Conservation (phyloP, 2,888 invertebrate species). For the Acrobasis repandana region DNA sequence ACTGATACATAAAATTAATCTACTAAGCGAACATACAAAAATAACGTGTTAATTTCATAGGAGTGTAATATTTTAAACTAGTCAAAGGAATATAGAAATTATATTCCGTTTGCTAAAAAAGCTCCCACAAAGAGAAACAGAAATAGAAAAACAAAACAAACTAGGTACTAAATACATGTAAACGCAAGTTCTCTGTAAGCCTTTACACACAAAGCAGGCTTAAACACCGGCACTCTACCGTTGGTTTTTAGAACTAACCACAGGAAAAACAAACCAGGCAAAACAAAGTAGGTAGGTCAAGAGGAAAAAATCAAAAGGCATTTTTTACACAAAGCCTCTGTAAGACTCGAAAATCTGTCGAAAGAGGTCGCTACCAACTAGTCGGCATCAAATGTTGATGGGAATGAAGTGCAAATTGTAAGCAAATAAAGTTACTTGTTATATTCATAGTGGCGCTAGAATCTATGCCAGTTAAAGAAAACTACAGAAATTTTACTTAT, state of each 20-base stretch:
- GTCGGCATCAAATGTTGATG: background rate
- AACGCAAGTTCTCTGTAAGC: no score
- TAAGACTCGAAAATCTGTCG: background rate
- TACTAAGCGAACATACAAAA: no score
- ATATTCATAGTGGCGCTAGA: background rate
- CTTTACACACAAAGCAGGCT: background rate
- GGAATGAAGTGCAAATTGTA: background rate
- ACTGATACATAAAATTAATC: no score
- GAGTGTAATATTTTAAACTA: no score
- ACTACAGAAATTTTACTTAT: background rate
- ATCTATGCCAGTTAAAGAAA: background rate
- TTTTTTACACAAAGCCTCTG: background rate
- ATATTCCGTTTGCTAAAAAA: background rate
- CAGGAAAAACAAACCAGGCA: background rate
- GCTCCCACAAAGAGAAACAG: background rate
- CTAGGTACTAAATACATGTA: background rate
- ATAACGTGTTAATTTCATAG: no score
- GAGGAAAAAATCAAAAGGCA: background rate
- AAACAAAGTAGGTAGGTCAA: background rate
- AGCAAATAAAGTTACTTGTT: background rate
- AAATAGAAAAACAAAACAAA: background rate
- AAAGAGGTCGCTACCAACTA: constrained; percentile 1
- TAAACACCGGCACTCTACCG: background rate
- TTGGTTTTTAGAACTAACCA: constrained; percentile 6
- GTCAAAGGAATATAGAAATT: no score